A percentile compares a stretch with the other conserved stretches of the same genome.
These are phyloP conservation scores for Lepas anatifera DNA, from an alignment of 2,888 invertebrate genomes.

Conservation along the genomic window DNA sequence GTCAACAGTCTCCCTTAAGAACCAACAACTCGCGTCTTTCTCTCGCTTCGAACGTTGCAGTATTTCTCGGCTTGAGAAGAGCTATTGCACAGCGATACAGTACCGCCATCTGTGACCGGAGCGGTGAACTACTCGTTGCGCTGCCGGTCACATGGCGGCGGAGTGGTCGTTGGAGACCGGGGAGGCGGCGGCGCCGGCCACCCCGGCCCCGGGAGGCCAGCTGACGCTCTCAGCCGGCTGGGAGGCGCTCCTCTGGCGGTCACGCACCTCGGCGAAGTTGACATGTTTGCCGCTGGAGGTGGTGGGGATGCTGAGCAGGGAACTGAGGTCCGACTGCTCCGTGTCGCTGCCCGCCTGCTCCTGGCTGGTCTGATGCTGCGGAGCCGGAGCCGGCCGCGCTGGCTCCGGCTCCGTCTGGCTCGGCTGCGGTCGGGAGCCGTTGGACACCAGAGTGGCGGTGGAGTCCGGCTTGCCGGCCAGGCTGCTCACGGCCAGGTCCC, in stretches of 20 bases:
- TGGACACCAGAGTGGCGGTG: background rate
- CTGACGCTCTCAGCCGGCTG: background rate
- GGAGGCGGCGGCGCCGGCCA: background rate
- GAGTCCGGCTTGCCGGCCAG: background rate
- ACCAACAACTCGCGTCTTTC: no score
- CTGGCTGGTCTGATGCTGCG: background rate
- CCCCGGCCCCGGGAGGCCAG: background rate
- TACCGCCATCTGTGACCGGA: background rate
- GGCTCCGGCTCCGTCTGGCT: no score
- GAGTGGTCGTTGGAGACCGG: background rate
- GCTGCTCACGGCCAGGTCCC: background rate
- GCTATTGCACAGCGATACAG: no score
- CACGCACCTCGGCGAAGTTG: constrained; percentile 1
- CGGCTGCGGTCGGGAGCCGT: no score
- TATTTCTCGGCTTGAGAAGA: no score
- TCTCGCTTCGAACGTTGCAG: no score
- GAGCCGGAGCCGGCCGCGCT: background rate
- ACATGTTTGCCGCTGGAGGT: background rate
- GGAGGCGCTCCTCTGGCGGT: background rate
- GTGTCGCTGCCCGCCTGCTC: background rate
- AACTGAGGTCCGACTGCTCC: background rate
- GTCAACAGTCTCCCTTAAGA: no score
- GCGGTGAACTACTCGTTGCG: background rate
- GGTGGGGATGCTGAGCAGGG: background rate
- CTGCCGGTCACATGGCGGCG: background rate